Conservation (phyloP, 1,140 invertebrate species). For the Calephelis nemesis region DNA sequence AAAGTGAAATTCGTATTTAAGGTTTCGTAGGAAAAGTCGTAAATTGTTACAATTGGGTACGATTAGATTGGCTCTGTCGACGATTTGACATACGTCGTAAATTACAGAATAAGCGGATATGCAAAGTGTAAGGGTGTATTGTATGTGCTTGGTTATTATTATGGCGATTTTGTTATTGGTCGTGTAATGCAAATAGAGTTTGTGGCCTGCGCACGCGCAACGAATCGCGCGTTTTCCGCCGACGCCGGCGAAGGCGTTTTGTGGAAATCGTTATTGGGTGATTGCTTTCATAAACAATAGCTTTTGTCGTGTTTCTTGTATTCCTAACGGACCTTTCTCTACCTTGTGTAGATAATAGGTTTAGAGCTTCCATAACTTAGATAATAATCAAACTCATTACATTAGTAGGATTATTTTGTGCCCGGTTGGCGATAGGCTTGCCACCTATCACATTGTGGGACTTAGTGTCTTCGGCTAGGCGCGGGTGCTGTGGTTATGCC, state of each 20-base stretch:
- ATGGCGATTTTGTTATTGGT: constrained; percentile 38
- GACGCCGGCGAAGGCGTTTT: constrained; percentile 55
- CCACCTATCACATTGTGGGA: too few relatives aligned
- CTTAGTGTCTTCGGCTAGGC: too few relatives aligned
- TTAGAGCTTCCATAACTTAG: too few relatives aligned
- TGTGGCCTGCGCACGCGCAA: constrained; percentile 63
- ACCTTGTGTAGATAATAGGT: constrained; percentile 30
- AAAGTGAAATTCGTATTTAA: constrained; percentile 69
- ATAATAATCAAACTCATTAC: too few relatives aligned
- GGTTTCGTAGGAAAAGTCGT: constrained; percentile 77
- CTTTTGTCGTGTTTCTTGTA: constrained; percentile 66
- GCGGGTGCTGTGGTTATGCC: too few relatives aligned
- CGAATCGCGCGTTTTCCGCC: constrained; percentile 74
- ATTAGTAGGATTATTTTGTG: too few relatives aligned
- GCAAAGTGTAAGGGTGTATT: constrained; percentile 39
- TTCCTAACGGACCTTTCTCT: constrained; percentile 53
- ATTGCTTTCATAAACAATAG: constrained; percentile 77
- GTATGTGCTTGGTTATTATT: constrained; percentile 20
- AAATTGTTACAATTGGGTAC: constrained; percentile 76
- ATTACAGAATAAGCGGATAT: constrained; percentile 54
- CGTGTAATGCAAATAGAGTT: constrained; percentile 61
- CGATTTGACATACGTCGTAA: constrained; percentile 75
- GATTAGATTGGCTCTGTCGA: constrained; percentile 73
- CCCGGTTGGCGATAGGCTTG: too few relatives aligned
- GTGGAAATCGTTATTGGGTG: constrained; percentile 77